Evolutionary conservation across 2,888 invertebrate genomes (phyloP), one percentile per base, ranked within the genome.

Genomic region (Polyommatus iphigenia): DNA sequence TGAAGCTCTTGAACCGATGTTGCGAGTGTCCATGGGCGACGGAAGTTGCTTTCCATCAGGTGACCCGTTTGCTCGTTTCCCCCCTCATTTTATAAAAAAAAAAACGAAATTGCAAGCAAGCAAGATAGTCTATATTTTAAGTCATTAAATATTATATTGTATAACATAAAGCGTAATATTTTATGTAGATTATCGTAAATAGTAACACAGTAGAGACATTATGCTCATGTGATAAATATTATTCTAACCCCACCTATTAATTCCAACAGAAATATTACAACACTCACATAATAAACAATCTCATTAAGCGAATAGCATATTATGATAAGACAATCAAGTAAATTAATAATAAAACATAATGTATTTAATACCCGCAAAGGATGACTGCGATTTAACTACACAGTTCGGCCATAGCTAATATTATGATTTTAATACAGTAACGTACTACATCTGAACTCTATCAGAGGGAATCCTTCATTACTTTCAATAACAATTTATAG

Each of bases 191-290:
- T 57, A n/a, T 57, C 18, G 6, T 62, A 20, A 24, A 10, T 3
- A 10, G 8, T 29, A 29, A 67, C 15, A 29, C 15, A 15, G 24
- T 29, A 67, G 2, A 67, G 13, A 67, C 4, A 29, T 29, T 67
- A 8, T 29, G 24, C 1, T 29, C 10, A 67, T 67, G 13, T 29
- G 5, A 67, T 24, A 67, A 67, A 29, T 67, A 67, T 29, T 67
- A 1, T 29, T 67, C 29, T 29, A 67, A 67, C 62, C 62, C 24
- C 62, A 67, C 29, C 62, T 29, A 67, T 67, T 29, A 29, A 67
- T 67, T 67, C 29, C 62, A 13, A 29, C 62, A 29, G 62, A 67
- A 13, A 67, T 67, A 67, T 67, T 67, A 67, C 67, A 29, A 29
- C 29, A 67, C 4, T 67, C 29, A 67, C 67, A 29, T 67, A 67